These are phyloP conservation scores for Drosophila neonasuta DNA, from an alignment of 2,888 invertebrate species.

Conservation along the genomic window DNA sequence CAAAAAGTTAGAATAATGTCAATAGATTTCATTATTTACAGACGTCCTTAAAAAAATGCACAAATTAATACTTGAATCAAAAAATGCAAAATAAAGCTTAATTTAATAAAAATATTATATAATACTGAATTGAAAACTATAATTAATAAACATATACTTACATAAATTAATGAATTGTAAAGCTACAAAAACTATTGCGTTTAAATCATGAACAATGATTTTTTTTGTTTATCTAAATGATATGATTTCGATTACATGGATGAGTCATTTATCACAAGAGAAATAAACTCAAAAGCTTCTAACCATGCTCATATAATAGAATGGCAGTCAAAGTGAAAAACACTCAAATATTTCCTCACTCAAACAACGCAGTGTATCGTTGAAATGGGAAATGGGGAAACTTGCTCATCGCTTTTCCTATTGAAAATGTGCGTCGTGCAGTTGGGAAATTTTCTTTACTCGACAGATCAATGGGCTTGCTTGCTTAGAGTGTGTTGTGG, in stretches of 20 bases:
- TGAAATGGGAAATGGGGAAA: constrained; percentile 21
- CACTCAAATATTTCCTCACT: constrained; percentile 48
- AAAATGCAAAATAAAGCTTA: no score
- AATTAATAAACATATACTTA: no score
- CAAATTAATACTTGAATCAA: no score
- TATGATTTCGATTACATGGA: constrained; percentile 34
- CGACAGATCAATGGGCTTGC: constrained; percentile 45
- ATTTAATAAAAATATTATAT: no score
- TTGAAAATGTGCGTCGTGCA: constrained; percentile 40
- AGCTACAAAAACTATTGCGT: no score
- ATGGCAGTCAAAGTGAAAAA: constrained; percentile 1
- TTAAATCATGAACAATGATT: no score
- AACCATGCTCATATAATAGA: neutral
- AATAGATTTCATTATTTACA: no score
- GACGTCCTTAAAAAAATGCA: no score
- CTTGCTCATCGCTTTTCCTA: constrained; percentile 47
- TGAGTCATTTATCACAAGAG: constrained; percentile 39
- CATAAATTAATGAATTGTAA: no score
- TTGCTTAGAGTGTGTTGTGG: neutral
- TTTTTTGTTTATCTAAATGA: constrained; percentile 26
- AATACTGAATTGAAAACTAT: no score
- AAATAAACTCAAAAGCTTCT: neutral
- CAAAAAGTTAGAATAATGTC: no score
- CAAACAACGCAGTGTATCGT: constrained; percentile 10
- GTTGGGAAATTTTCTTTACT: constrained; percentile 54